Evolutionary conservation across 2,113 vertebrate genomes (phyloP).

Genomic region (Lamprotornis superbus): DNA sequence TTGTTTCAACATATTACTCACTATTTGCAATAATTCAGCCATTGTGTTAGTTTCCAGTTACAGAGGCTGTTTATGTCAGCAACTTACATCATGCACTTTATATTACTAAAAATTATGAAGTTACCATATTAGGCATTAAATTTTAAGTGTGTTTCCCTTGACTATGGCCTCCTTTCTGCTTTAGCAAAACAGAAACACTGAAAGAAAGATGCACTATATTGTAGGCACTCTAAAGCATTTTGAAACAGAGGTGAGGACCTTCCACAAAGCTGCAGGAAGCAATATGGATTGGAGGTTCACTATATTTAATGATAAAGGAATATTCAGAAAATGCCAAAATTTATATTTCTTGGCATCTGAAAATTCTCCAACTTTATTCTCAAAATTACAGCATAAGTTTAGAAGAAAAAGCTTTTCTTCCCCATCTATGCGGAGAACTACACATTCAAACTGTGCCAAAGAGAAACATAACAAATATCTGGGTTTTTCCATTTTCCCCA

Average conservation of each 20-base stretch:
- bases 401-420: not conserved
- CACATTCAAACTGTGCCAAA: not conserved
- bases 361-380: not conserved
- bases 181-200: not conserved
- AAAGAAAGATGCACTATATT: not conserved
- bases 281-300: not conserved
- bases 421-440: fast-evolving
- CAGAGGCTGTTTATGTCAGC: not conserved
- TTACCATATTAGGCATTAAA: not conserved
- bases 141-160: not conserved
- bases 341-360: not conserved
- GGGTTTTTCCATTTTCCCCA: not conserved
- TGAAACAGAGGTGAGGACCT: not conserved
- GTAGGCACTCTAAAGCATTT: not conserved
- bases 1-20: not conserved
- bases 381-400: not conserved
- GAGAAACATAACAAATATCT: not conserved
- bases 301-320: not conserved
- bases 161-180: not conserved
- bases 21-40: not conserved
- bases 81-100: not conserved
- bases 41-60: not conserved
- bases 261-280: not conserved
- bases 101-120: not conserved
- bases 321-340: not conserved